Percentiles rank a stretch among this genome's conserved stretches.
phyloP scores from a whole-genome alignment of 2,113 vertebrate species.

The Coryphaenoides rupestris region DNA sequence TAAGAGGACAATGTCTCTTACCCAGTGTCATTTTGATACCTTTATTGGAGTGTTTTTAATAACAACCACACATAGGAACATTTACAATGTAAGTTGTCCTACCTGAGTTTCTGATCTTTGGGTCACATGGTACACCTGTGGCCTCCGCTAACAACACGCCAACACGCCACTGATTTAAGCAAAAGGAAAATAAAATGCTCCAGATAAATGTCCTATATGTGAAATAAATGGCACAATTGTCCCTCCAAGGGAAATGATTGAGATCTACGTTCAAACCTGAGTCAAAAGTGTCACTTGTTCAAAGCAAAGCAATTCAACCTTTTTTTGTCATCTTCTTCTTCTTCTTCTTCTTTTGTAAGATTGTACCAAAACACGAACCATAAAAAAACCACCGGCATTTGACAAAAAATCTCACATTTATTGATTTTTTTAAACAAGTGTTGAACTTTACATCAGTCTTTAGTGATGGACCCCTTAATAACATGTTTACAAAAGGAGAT shows the following conservation, averaged over 20 bases:
- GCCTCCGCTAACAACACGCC: slow-evolving; percentile 66
- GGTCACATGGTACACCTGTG: slow-evolving; percentile 67
- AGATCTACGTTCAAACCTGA: slow-evolving; percentile 58
- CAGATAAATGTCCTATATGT: too few relatives aligned
- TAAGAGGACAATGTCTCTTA: slow-evolving; percentile 65
- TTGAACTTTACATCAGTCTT: slow-evolving; percentile 99
- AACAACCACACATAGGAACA: slow-evolving; percentile 66
- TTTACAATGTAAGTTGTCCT: slow-evolving; percentile 72
- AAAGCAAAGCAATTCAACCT: slow-evolving; percentile 56
- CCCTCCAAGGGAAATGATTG: slow-evolving; percentile 46
- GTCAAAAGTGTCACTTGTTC: slow-evolving; percentile 58
- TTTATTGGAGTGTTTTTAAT: slow-evolving; percentile 69
- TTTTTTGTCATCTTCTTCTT: neutral
- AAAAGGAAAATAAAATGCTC: slow-evolving; percentile 29
- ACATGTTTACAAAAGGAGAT: slow-evolving; percentile 94
- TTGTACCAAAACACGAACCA: slow-evolving; percentile 64
- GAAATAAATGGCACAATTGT: slow-evolving; percentile 38
- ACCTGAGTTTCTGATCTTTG: slow-evolving; percentile 73
- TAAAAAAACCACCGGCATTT: slow-evolving; percentile 75
- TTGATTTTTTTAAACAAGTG: slow-evolving; percentile 99
- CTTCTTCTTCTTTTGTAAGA: slow-evolving; percentile 27
- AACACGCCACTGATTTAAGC: slow-evolving; percentile 49
- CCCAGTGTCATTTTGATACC: slow-evolving; percentile 60
- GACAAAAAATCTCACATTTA: slow-evolving; percentile 99
- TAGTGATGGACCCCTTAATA: slow-evolving; percentile 96